Base-by-base conservation (phyloP, 1,140 invertebrate genomes). In the Planococcus citri region DNA sequence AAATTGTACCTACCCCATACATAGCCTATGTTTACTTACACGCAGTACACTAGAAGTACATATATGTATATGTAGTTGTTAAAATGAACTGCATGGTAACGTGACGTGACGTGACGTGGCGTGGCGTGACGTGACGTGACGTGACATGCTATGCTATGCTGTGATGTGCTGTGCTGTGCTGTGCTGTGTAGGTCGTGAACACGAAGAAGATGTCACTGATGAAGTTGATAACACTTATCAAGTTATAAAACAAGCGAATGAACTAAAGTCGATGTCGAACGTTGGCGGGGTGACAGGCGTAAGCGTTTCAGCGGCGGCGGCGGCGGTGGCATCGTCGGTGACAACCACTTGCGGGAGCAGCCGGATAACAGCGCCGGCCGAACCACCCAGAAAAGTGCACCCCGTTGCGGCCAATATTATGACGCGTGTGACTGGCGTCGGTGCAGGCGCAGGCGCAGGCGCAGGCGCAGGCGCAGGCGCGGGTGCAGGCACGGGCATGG, bases 221-320 rank as follows among this genome's bases (percentile, higher is more conserved):
- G 60, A 64, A 64, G 24, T 27, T 27, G 91, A 94, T 83, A 86
- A 88, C 80, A 91, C 90, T 77, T 94, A 94, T 82, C 91, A 92
- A 83, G 90, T 94, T 77, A 84, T 95, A 82, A 94, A 94, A 84
- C 89, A 92, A 80, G 91, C 91, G 75, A 89, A 89, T 75, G 90
- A 93, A 84, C 87, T 94, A 78, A 60, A 68, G 81, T 78, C 82
- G 79, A 73, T 78, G 80, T 70, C 69, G 12, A 68, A n/a, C n/a
- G n/a, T n/a, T n/a, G n/a, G n/a, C n/a, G n/a, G n/a, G n/a, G n/a
- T n/a, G n/a, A n/a, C 70, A 37, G 27, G 67, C 25, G 14, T 37
- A 6, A 60, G 51, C 3, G n/a, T n/a, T n/a, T n/a, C n/a, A n/a
- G n/a, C 64, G 22, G 68, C 68, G 37, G 69, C 37, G 68, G 29